Conservation (phyloP, 2,113 vertebrate species). For the Brachyhypopomus occidentalis region DNA sequence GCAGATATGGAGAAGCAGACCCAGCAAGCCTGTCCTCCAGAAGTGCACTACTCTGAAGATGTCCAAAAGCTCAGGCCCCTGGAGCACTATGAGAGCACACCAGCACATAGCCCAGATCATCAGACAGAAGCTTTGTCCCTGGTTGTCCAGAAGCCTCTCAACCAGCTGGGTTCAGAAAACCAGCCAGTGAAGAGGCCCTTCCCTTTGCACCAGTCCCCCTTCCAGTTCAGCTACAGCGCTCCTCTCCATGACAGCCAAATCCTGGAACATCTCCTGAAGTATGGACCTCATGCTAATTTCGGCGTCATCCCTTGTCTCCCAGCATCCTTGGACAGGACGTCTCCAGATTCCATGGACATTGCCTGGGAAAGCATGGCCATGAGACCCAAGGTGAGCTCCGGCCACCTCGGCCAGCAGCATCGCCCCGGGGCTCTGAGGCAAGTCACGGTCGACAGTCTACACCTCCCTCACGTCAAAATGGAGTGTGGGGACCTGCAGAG, state of each 20-base stretch:
- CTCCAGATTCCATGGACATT: conserved; percentile 68
- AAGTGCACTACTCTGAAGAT: conserved; percentile 63
- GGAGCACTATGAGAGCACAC: conserved; percentile 68
- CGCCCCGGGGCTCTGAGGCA: conserved; percentile 62
- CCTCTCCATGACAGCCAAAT: conserved; percentile 78
- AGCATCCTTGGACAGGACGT: conserved; percentile 63
- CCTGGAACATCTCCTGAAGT: conserved; percentile 81
- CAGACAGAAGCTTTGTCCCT: conserved; percentile 72
- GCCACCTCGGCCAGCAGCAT: conserved; percentile 74
- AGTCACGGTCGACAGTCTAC: conserved; percentile 67
- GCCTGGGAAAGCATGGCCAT: conserved; percentile 78
- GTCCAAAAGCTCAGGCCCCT: conserved; percentile 60
- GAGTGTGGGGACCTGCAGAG: conserved; percentile 73
- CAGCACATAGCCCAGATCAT: conserved; percentile 66
- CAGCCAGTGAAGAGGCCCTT: conserved; percentile 73
- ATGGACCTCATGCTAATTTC: conserved; percentile 69
- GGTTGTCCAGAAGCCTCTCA: conserved; percentile 71
- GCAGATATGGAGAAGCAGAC: conserved; percentile 59
- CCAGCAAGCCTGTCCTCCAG: conserved; percentile 54
- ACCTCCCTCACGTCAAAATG: conserved; percentile 77
- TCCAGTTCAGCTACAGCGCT: conserved; percentile 67
- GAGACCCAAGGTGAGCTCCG: conserved; percentile 72
- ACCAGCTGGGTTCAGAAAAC: conserved; percentile 62
- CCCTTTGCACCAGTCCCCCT: conserved; percentile 67
- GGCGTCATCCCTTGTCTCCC: conserved; percentile 60